A percentile compares a stretch with the other conserved stretches of the same genome.
Evolutionary conservation across 2,797 vertebrate species (phyloP).

Genomic region (Iguana delicatissima): DNA sequence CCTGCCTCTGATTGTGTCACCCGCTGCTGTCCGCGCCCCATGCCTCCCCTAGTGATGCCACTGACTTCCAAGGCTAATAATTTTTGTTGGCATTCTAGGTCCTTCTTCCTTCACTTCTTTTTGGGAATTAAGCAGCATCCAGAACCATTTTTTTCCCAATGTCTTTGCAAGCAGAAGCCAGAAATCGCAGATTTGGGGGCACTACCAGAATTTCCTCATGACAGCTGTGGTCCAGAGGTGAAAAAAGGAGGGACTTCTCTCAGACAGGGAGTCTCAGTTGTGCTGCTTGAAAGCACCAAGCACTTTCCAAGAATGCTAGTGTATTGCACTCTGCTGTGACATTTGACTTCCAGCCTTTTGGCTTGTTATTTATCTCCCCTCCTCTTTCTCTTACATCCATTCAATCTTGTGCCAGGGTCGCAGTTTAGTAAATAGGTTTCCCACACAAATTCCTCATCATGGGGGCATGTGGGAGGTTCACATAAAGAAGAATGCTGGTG

Average conservation of each 20-base stretch:
- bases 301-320: constrained; percentile 70
- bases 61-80: not conserved
- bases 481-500: constrained; percentile 76
- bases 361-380: constrained; percentile 53
- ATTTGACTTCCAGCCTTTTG: constrained; percentile 75
- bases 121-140: not conserved
- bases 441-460: constrained; percentile 81
- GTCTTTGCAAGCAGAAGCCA: constrained; percentile 47
- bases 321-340: constrained; percentile 72
- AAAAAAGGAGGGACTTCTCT: constrained; percentile 53
- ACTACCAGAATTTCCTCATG: constrained; percentile 64
- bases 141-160: constrained; percentile 55
- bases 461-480: constrained; percentile 73
- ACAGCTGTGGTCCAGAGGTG: constrained; percentile 8
- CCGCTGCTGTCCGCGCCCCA: too few species aligned
- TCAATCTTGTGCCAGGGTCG: constrained; percentile 59
- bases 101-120: not conserved
- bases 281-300: constrained; percentile 54
- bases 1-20: too few species aligned
- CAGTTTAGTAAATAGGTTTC: constrained; percentile 77
- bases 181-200: constrained; percentile 35
- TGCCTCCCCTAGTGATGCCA: too few species aligned
- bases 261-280: constrained; percentile 38
- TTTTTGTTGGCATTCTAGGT: not conserved
- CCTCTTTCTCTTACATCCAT: constrained; percentile 33